These are phyloP conservation scores for Pholis gunnellus DNA, from an alignment of 2,113 vertebrate species.

Conservation along the genomic window DNA sequence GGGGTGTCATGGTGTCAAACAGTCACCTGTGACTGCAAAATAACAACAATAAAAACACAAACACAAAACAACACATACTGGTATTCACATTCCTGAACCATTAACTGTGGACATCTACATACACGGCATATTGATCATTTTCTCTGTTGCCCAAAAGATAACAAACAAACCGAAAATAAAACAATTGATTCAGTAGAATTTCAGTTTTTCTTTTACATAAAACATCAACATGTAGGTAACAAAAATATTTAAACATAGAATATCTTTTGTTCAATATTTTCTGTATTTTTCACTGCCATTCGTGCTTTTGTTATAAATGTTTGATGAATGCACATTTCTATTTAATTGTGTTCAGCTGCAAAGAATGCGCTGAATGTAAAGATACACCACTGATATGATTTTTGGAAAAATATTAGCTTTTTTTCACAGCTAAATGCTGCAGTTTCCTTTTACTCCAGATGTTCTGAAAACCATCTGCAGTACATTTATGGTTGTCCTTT, in stretches of 20 bases:
- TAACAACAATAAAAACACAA: background rate
- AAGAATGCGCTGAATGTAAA: background rate
- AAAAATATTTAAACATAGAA: background rate
- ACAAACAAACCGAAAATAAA: background rate
- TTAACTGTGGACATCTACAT: background rate
- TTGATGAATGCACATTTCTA: background rate
- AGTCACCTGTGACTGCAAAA: conserved; percentile 8
- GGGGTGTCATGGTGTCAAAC: background rate
- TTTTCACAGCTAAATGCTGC: background rate
- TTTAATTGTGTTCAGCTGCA: background rate
- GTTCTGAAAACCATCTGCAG: background rate
- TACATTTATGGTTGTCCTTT: background rate
- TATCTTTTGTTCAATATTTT: background rate
- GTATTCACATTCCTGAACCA: background rate
- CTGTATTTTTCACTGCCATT: background rate
- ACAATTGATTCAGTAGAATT: background rate
- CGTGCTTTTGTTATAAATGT: background rate
- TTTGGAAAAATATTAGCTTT: background rate
- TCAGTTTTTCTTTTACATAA: conserved; percentile 1
- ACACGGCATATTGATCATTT: background rate
- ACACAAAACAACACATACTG: background rate
- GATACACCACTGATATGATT: background rate
- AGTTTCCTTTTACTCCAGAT: background rate
- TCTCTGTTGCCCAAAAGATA: background rate
- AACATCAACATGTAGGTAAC: background rate